Evolutionary conservation across 2,113 vertebrate species (phyloP).

Genomic region (Malurus melanocephalus): DNA sequence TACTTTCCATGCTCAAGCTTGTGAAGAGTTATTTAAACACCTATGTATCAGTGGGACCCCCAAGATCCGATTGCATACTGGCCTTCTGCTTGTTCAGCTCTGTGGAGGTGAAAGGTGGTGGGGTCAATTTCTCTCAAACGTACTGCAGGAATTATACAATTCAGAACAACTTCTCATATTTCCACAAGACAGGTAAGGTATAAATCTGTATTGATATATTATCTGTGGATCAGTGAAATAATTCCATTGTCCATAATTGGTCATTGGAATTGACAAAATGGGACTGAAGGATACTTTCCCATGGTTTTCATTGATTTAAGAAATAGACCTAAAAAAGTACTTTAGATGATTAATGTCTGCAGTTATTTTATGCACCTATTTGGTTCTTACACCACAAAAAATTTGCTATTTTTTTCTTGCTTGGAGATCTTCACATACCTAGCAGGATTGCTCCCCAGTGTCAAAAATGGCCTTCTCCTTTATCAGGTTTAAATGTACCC

Average conservation of each 20-base stretch:
- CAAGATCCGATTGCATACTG: slow-evolving; percentile 93
- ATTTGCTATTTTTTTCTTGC: not conserved
- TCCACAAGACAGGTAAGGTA: slow-evolving; percentile 90
- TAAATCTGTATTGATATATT: not conserved
- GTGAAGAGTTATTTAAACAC: slow-evolving; percentile 97
- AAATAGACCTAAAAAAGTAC: not conserved
- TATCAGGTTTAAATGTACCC: not conserved
- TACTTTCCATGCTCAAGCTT: slow-evolving; percentile 94
- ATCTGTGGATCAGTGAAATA: not conserved
- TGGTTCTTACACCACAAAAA: not conserved
- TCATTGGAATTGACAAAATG: not conserved
- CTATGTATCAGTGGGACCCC: slow-evolving; percentile 97
- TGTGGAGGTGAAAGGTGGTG: slow-evolving; percentile 97
- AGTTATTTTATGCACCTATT: not conserved
- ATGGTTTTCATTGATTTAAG: not conserved
- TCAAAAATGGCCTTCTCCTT: not conserved
- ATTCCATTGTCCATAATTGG: not conserved
- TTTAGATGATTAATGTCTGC: not conserved
- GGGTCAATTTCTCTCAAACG: slow-evolving; percentile 97
- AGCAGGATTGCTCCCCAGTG: not conserved
- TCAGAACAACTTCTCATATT: slow-evolving; percentile 97
- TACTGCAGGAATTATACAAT: slow-evolving; percentile 97
- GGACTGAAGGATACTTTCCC: not conserved
- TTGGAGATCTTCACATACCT: not conserved
- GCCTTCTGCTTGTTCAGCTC: slow-evolving; percentile 92